Conservation (phyloP, 92 coral and sea anemone species). For the Scolanthus callimorphus region DNA sequence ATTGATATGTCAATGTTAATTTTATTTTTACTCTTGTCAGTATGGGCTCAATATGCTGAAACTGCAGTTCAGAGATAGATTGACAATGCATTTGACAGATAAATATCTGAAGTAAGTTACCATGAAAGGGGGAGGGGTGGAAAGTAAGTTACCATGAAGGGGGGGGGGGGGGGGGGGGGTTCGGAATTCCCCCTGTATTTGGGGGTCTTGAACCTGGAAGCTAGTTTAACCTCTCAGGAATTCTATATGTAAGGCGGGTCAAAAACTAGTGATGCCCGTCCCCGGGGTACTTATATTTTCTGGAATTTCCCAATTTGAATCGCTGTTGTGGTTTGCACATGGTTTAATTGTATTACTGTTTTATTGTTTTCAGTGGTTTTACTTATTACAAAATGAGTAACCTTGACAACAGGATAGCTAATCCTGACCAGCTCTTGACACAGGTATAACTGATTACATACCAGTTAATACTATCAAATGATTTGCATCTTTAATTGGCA, state of each 20-base stretch:
- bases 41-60: slow-evolving; percentile 89
- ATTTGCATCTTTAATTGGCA: no score
- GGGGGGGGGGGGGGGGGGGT: no score
- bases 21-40: slow-evolving; percentile 23
- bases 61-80: slow-evolving; percentile 77
- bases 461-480: no score
- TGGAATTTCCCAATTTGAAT: no score
- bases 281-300: no score
- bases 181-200: no score
- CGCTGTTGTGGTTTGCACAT: neutral
- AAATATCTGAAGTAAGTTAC: slow-evolving; percentile 71
- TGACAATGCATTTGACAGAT: slow-evolving; percentile 74
- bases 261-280: no score
- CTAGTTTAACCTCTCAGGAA: no score
- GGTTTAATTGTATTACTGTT: neutral
- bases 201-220: no score
- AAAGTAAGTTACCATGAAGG: no score
- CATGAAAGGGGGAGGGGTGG: no score
- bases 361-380: slow-evolving; percentile 49
- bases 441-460: slow-evolving; percentile 78
- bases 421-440: slow-evolving; percentile 96
- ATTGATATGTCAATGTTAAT: neutral
- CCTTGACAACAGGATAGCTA: slow-evolving; percentile 94
- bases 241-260: no score
- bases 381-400: slow-evolving; percentile 94